These are phyloP conservation scores for Thecophora atra DNA, from an alignment of 2,888 invertebrate genomes.

Conservation along the genomic window DNA sequence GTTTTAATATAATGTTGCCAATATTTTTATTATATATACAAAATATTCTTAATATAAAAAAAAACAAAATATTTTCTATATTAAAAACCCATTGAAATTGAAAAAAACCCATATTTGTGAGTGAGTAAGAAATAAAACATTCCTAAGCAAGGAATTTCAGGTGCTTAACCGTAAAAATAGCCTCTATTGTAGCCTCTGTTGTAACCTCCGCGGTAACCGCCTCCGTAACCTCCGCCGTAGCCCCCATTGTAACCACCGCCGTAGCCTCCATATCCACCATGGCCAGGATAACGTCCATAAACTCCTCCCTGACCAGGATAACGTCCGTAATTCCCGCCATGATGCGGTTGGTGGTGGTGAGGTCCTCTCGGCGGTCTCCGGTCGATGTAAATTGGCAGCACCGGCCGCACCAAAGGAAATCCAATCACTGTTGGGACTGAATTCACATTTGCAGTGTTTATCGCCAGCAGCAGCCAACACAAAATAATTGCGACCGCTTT, in stretches of 20 bases:
- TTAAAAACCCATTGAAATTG: too few relatives aligned
- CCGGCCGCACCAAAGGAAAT: slow-evolving; percentile 37
- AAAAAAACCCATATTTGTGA: too few relatives aligned
- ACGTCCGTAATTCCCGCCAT: slow-evolving; percentile 15
- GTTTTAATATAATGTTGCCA: too few relatives aligned
- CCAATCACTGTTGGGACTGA: slow-evolving; percentile 39
- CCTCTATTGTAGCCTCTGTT: background rate
- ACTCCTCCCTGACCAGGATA: slow-evolving; percentile 32
- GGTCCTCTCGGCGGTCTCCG: slow-evolving; percentile 36
- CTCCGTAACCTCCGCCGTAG: slow-evolving; percentile 36
- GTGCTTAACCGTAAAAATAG: slow-evolving; percentile 8
- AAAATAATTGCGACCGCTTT: slow-evolving; percentile 38
- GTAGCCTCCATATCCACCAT: slow-evolving; percentile 35
- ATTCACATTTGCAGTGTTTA: slow-evolving; percentile 29
- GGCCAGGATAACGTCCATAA: slow-evolving; percentile 28
- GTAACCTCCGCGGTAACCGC: slow-evolving; percentile 23
- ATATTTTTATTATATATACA: too few relatives aligned
- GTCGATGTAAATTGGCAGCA: slow-evolving; percentile 27
- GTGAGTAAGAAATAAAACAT: too few relatives aligned
- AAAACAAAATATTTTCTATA: background rate
- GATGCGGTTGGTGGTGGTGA: slow-evolving; percentile 38
- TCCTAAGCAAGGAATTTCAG: too few relatives aligned
- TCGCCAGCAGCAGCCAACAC: slow-evolving; percentile 26
- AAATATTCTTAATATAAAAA: background rate
- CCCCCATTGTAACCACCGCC: slow-evolving; percentile 18